Base-by-base conservation (phyloP, 2,888 invertebrate species). In the Bellardia bayeri region DNA sequence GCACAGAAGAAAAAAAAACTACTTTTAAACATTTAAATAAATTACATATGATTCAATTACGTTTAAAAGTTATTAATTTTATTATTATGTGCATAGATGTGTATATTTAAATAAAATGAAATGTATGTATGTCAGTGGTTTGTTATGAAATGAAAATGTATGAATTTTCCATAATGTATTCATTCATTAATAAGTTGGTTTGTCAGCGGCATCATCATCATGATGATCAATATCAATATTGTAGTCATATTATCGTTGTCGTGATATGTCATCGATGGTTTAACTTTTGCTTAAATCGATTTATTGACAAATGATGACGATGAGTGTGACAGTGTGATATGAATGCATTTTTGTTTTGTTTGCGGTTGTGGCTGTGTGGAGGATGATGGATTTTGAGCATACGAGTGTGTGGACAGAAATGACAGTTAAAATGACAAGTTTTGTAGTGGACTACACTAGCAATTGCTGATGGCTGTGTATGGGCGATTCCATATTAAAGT, bases 301-400 rank as follows among this genome's bases (percentile, higher is more conserved):
- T 81, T 81, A 64, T 81, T 81, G 81, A 74, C 81, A 81, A 81
- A 81, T 81, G 64, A 81, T 74, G 64, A 74, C 56, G 64, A 45
- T 54, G 72, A 42, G 63, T 40, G 30, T 63, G 30, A 51, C 37
- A 61, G 6, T 7, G 14, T 5, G 7, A 7, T 37, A 3, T 37
- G 14, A n/a, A 33, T 33, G 37, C 58, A 30, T 51, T n/a, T 56
- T 78, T 40, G 54, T 3, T 79, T 37, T 71, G 23, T 37, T 51
- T 68, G 49, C 14, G 54, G 2, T 68, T 78, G 37, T 56, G 30
- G 45, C 45, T 49, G 7, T 9, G 11, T 3, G 13, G 5, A 80
- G 49, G 8, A 8, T 58, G 9, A 51, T 61, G 40, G 37, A 11
- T 51, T 61, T 11, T 14, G 33, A 16, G 14, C 33, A 37, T 40